Conservation (phyloP, 2,888 invertebrate species). For the Ceratothoa steindachneri region DNA sequence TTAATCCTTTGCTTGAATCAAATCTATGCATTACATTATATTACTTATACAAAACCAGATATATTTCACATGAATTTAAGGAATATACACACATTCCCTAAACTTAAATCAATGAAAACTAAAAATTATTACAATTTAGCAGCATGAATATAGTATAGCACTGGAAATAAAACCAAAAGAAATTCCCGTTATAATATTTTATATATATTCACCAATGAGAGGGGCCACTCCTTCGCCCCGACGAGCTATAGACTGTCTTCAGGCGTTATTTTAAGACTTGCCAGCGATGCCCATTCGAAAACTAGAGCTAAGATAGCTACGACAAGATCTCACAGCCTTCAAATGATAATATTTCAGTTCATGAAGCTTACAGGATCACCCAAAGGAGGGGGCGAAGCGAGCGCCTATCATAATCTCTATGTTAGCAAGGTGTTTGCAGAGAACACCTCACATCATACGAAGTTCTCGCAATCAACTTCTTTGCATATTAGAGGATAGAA, state of each 20-base stretch:
- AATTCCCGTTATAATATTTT: neutral
- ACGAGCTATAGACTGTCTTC: neutral
- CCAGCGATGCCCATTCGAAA: neutral
- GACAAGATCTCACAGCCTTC: constrained; percentile 13
- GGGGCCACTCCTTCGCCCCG: neutral
- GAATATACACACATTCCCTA: neutral
- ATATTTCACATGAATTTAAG: no score
- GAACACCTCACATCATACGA: no score
- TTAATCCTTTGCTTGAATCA: neutral
- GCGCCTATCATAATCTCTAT: no score
- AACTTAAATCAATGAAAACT: neutral
- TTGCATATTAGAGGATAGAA: neutral
- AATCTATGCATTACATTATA: neutral
- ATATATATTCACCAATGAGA: no score
- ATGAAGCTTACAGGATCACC: neutral
- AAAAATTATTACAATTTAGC: neutral
- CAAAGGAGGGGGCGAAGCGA: neutral
- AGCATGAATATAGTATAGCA: neutral
- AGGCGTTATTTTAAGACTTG: neutral
- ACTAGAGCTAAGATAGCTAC: constrained; percentile 6
- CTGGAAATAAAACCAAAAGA: neutral
- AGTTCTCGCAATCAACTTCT: neutral
- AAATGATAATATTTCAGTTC: neutral
- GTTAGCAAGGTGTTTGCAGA: no score
- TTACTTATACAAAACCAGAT: neutral